phyloP scores from a whole-genome alignment of 1,140 invertebrate species.

The Bombus impatiens region DNA sequence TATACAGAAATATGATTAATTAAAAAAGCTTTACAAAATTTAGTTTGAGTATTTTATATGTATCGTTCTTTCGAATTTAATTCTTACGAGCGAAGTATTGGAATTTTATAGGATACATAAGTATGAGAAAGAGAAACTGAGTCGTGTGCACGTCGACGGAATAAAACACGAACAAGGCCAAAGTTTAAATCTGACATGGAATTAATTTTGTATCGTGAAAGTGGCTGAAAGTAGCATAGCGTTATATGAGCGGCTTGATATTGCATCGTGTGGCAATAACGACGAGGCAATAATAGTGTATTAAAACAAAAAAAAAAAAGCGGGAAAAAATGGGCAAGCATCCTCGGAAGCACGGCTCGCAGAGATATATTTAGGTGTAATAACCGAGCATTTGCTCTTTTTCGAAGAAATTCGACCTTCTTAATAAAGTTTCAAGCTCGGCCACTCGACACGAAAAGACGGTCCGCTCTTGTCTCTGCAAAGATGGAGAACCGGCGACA shows the following conservation, averaged over 20 bases:
- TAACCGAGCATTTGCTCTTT: slow-evolving; percentile 66
- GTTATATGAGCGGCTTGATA: slow-evolving; percentile 49
- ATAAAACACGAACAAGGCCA: background rate
- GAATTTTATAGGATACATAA: background rate
- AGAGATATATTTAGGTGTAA: slow-evolving; percentile 67
- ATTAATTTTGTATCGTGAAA: slow-evolving; percentile 17
- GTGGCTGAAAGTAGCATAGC: background rate
- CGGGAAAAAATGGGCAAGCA: slow-evolving; percentile 48
- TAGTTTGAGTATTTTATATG: background rate
- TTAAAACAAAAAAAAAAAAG: slow-evolving; percentile 30
- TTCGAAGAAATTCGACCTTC: slow-evolving; percentile 38
- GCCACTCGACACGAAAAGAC: slow-evolving; percentile 13
- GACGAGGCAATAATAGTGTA: slow-evolving; percentile 69
- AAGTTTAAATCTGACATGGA: background rate
- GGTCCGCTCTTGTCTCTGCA: background rate
- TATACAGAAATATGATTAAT: background rate
- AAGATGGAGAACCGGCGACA: background rate
- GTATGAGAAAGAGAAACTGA: background rate
- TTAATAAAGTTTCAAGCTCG: slow-evolving; percentile 28
- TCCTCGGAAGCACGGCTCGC: slow-evolving; percentile 37
- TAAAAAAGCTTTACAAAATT: background rate
- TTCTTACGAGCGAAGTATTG: background rate
- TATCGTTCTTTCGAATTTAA: background rate
- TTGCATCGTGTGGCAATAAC: slow-evolving; percentile 68
- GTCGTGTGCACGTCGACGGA: background rate